These are phyloP conservation scores for Melitaea cinxia DNA, from an alignment of 1,140 invertebrate genomes.

Conservation along the genomic window DNA sequence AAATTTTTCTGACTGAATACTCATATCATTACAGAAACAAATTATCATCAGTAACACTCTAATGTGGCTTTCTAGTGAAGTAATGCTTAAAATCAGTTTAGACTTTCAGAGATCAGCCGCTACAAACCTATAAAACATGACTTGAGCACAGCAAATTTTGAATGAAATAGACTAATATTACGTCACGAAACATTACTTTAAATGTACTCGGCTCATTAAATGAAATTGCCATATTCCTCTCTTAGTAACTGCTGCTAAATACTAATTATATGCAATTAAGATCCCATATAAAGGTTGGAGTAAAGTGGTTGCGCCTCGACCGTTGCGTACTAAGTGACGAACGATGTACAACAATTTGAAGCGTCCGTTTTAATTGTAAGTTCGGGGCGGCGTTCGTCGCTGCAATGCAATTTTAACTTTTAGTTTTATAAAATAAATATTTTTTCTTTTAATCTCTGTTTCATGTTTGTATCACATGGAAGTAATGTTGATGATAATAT, in stretches of 20 bases:
- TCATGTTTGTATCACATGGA: no score
- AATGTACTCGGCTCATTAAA: neutral
- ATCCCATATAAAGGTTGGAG: slow-evolving; percentile 23
- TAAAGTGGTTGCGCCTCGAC: slow-evolving; percentile 29
- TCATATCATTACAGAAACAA: no score
- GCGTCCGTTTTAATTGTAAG: slow-evolving; percentile 82
- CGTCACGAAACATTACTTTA: no score
- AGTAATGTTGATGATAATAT: no score
- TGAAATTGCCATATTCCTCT: neutral
- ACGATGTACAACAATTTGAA: slow-evolving; percentile 79
- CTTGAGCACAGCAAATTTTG: no score
- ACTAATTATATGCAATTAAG: slow-evolving; percentile 18
- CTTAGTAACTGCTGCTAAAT: neutral
- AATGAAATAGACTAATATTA: no score
- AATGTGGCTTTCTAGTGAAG: no score
- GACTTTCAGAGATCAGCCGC: no score
- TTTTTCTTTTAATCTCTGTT: neutral
- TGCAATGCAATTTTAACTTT: slow-evolving; percentile 66
- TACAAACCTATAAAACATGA: no score
- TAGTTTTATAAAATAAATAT: slow-evolving; percentile 6
- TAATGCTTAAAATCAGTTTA: no score
- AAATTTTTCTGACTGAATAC: no score
- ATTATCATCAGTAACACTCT: no score
- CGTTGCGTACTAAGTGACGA: slow-evolving; percentile 75
- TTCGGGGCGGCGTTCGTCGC: slow-evolving; percentile 59